phyloP scores from a whole-genome alignment of 2,797 vertebrate species.

The Scyliorhinus canicula region DNA sequence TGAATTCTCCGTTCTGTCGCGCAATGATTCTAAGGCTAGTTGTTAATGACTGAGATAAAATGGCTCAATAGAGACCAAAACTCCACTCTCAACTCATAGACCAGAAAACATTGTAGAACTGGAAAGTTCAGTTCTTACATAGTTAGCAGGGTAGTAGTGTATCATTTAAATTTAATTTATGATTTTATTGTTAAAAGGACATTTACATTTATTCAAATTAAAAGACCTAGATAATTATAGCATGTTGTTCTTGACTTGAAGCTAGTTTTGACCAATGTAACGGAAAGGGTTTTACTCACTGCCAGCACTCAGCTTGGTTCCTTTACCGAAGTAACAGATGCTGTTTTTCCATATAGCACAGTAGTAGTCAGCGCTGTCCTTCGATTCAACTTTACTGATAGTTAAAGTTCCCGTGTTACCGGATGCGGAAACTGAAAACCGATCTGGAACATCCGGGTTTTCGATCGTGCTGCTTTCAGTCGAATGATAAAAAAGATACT shows the following conservation, averaged over 20 bases:
- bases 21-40: not conserved
- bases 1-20: not conserved
- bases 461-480: constrained; percentile 46
- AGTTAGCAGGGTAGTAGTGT: not conserved
- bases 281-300: not conserved
- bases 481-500: constrained; percentile 53
- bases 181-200: not conserved
- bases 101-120: not conserved
- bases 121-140: not conserved
- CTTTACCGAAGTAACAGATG: not conserved
- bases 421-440: constrained; percentile 54
- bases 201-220: not conserved
- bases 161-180: not conserved
- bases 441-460: constrained; percentile 33
- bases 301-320: not conserved
- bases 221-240: not conserved
- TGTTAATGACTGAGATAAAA: not conserved
- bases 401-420: constrained; percentile 51
- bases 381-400: constrained; percentile 44
- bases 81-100: not conserved
- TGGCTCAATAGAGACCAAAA: not conserved
- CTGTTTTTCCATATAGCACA: constrained; percentile 42
- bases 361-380: constrained; percentile 54
- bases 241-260: not conserved
- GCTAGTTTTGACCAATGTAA: not conserved